Base-by-base conservation (phyloP, 1,140 invertebrate species). In the Monochamus saltuarius region DNA sequence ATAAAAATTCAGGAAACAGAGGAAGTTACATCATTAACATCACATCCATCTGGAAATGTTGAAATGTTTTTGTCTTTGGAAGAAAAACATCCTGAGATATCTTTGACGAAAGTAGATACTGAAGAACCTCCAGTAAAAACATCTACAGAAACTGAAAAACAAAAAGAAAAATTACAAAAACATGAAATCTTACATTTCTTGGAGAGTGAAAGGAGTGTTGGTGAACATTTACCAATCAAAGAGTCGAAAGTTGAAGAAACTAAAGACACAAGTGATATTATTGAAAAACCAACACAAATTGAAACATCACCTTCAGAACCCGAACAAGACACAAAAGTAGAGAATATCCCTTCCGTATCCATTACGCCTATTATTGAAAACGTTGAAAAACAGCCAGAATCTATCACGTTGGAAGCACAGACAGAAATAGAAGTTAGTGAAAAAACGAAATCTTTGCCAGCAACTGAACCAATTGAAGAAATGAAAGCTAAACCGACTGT, bases 31-130 rank as follows among this genome's bases (percentile, higher is more conserved):
- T 45, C 42, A 13, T 42, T 40, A 13, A 50, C 49, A 11, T 45
- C 47, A 46, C 29, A 64, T n/a, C 54, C 56, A 34, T 38, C 63
- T 39, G 46, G 62, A 29, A 64, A 64, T 53, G 49, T 64, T 19
- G 62, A 64, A 54, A 66, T 67, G 9, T 14, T 34, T 36, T 52
- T 70, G n/a, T 59, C 66, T 13, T 13, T 67, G 4, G 62, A 70
- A 56, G 61, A 66, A 59, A 42, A 35, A 39, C 49, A 57, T 17
- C 49, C 52, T 38, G 40, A 54, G 37, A 60, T 56, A 8, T 43
- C 45, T 45, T 29, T 29, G 6, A 6, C 22, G 22, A 29, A 29
- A 29, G 22, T 29, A 29, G 22, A 29, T 29, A 37, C 40, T 37
- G 4, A 37, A 36, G 22, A 37, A 29, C 35, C n/a, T 11, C 38